A percentile compares a stretch with the other conserved stretches of the same genome.
phyloP scores from a whole-genome alignment of 2,113 vertebrate species.

The Zosterops japonicus region DNA sequence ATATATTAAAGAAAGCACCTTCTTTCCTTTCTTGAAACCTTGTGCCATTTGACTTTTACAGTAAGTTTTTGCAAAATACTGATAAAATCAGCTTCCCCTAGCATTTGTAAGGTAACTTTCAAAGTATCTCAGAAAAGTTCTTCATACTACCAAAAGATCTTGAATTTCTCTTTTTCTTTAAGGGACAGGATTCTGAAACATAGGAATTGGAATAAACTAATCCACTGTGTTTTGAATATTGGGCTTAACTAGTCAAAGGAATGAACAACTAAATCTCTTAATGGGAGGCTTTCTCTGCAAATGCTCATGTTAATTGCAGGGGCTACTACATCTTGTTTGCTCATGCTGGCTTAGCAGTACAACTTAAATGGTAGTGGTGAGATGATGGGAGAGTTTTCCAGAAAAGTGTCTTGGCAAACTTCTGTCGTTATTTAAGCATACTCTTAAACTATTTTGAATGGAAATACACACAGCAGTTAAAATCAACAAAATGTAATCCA shows the following conservation, averaged over 20 bases:
- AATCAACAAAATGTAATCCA: neutral
- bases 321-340: neutral
- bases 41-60: neutral
- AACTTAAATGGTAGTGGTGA: neutral
- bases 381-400: neutral
- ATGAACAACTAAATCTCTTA: neutral
- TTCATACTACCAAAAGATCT: neutral
- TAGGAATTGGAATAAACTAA: neutral
- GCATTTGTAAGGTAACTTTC: neutral
- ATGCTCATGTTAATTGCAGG: neutral
- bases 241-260: neutral
- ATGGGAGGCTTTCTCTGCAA: neutral
- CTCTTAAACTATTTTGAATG: neutral
- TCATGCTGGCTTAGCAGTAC: neutral
- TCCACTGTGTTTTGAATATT: neutral
- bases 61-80: neutral
- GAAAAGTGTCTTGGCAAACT: neutral
- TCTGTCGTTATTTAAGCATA: neutral
- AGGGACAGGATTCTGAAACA: neutral
- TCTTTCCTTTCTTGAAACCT: neutral
- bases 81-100: neutral
- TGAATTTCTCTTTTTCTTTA: neutral
- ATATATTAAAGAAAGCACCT: neutral
- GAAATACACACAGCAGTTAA: neutral
- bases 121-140: neutral